phyloP scores from a whole-genome alignment of 1,140 invertebrate genomes.

The Araneus ventricosus region DNA sequence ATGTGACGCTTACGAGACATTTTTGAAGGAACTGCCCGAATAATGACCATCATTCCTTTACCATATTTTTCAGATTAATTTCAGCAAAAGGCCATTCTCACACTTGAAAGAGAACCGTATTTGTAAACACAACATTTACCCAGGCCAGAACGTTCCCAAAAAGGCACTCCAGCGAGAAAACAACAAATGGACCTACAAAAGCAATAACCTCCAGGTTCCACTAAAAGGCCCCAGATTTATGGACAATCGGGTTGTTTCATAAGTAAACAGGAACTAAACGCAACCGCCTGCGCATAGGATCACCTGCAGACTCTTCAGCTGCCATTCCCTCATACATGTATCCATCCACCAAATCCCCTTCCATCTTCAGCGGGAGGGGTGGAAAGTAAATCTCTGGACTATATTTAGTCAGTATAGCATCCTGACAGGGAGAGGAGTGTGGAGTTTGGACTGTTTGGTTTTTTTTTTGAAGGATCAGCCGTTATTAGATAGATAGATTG shows the following conservation, averaged over 20 bases:
- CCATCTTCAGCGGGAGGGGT: neutral
- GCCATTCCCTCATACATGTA: neutral
- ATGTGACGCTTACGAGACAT: no score
- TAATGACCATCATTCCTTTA: no score
- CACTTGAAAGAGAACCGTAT: neutral
- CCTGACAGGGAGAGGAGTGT: neutral
- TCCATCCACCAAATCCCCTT: neutral
- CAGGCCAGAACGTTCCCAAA: neutral
- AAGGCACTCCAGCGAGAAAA: neutral
- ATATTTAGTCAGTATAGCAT: neutral
- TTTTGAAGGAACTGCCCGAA: no score
- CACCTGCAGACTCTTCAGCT: constrained; percentile 17
- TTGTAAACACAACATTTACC: neutral
- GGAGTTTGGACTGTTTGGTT: neutral
- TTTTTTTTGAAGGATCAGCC: neutral
- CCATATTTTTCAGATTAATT: neutral
- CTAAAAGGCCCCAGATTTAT: constrained; percentile 34
- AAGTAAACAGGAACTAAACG: constrained; percentile 61
- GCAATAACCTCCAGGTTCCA: neutral
- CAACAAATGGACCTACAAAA: neutral
- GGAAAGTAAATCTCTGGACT: neutral
- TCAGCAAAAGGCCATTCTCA: neutral
- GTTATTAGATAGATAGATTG: neutral
- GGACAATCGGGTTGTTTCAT: constrained; percentile 16
- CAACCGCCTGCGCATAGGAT: neutral